Conservation (phyloP, 2,113 vertebrate species). For the Aramus guarauna region DNA sequence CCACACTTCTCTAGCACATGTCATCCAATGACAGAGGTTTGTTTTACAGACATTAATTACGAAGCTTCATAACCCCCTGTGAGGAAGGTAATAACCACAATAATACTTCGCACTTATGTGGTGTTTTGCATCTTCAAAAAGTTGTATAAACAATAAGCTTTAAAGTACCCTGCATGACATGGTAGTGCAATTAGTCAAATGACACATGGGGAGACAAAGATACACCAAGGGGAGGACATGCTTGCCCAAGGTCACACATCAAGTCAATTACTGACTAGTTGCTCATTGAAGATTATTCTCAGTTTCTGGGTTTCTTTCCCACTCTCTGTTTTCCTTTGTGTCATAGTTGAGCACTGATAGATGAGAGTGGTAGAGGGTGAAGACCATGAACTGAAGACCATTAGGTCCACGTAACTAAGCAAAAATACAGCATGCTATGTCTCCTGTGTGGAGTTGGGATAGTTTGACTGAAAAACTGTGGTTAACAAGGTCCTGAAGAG, state of each 20-base stretch:
- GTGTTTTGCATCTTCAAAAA: slow-evolving; percentile 38
- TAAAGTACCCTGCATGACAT: not conserved
- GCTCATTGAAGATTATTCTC: not conserved
- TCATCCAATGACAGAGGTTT: not conserved
- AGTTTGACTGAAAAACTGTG: not conserved
- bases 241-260: not conserved
- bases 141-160: not conserved
- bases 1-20: not conserved
- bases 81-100: slow-evolving; percentile 49
- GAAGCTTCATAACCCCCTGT: slow-evolving; percentile 21
- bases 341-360: not conserved
- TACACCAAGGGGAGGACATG: not conserved
- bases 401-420: not conserved
- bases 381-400: not conserved
- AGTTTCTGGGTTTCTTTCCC: not conserved
- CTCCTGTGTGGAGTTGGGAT: not conserved
- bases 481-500: not conserved
- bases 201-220: not conserved
- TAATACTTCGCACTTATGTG: slow-evolving; percentile 11
- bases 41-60: slow-evolving; percentile 55
- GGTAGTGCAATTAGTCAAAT: not conserved
- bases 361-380: not conserved
- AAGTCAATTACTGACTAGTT: not conserved
- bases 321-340: not conserved
- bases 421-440: not conserved